A percentile compares a stretch with the other conserved stretches of the same genome.
phyloP scores from a whole-genome alignment of 2,797 vertebrate genomes.

The Cyprinella venusta region DNA sequence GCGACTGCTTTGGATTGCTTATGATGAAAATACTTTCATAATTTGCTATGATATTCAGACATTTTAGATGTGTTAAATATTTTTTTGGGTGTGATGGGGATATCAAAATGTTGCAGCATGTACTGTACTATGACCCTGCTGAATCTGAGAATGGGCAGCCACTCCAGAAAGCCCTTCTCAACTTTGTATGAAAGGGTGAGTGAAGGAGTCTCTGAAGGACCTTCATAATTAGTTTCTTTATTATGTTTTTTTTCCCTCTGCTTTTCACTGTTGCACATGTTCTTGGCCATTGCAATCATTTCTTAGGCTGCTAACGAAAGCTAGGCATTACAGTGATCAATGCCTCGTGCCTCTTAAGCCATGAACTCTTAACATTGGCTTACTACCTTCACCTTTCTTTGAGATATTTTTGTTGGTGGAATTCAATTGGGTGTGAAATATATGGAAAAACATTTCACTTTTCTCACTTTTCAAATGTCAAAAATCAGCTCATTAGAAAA shows the following conservation, averaged over 20 bases:
- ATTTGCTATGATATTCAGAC: neutral
- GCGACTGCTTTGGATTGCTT: neutral
- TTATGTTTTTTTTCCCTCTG: neutral
- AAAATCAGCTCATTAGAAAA: slow-evolving; percentile 5
- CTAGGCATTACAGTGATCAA: neutral
- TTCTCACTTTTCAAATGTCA: neutral
- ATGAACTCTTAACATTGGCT: slow-evolving; percentile 6
- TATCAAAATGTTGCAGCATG: neutral
- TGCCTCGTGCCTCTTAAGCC: neutral
- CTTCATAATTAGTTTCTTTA: slow-evolving; percentile 19
- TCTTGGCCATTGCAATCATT: neutral
- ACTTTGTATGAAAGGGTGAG: slow-evolving; percentile 2
- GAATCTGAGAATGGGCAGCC: neutral
- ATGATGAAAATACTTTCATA: neutral
- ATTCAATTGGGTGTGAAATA: neutral
- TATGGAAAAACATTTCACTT: neutral
- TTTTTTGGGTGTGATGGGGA: neutral
- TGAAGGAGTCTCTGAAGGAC: slow-evolving; percentile 16
- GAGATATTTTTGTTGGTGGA: neutral
- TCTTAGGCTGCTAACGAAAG: slow-evolving; percentile 22
- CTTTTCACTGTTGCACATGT: slow-evolving; percentile 13
- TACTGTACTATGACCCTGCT: neutral
- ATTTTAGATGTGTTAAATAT: neutral
- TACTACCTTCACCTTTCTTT: slow-evolving; percentile 14
- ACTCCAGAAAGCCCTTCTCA: neutral